Evolutionary conservation across 2,888 invertebrate species (phyloP).

Genomic region (Erebia epiphron): DNA sequence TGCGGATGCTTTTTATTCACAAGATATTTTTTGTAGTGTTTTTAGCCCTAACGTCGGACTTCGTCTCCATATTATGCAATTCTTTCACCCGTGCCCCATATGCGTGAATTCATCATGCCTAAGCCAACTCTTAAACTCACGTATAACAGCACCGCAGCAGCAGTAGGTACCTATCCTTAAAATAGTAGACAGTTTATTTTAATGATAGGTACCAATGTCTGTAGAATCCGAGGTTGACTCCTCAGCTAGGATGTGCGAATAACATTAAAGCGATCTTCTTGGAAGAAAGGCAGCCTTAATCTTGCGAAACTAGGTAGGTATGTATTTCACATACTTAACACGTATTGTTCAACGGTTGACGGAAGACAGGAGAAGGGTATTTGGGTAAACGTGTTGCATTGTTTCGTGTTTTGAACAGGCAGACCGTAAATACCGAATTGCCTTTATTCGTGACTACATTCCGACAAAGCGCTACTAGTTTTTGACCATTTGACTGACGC

Average conservation of each 20-base stretch:
- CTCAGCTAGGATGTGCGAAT: no score
- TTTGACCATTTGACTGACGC: constrained; percentile 1
- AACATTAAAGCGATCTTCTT: background rate
- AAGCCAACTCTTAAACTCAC: no score
- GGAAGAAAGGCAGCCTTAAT: background rate
- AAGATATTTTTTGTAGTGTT: no score
- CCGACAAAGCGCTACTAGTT: constrained; percentile 15
- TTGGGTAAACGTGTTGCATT: constrained; percentile 32
- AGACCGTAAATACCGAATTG: constrained; percentile 26
- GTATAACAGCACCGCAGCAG: no score
- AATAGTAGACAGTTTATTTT: no score
- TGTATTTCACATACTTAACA: constrained; percentile 21
- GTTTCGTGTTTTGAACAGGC: constrained; percentile 26
- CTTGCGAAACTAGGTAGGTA: background rate
- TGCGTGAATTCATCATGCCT: no score
- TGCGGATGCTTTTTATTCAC: no score
- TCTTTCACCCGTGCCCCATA: no score
- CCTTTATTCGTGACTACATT: constrained; percentile 27
- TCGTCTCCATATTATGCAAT: no score
- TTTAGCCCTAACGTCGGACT: no score
- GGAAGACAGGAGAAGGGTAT: constrained; percentile 26
- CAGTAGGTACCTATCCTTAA: no score
- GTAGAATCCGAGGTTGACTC: background rate
- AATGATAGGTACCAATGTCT: background rate
- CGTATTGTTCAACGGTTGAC: constrained; percentile 25